Percentiles rank a stretch among this genome's conserved stretches.
phyloP scores from a whole-genome alignment of 2,113 vertebrate species.

The Steatornis caripensis region DNA sequence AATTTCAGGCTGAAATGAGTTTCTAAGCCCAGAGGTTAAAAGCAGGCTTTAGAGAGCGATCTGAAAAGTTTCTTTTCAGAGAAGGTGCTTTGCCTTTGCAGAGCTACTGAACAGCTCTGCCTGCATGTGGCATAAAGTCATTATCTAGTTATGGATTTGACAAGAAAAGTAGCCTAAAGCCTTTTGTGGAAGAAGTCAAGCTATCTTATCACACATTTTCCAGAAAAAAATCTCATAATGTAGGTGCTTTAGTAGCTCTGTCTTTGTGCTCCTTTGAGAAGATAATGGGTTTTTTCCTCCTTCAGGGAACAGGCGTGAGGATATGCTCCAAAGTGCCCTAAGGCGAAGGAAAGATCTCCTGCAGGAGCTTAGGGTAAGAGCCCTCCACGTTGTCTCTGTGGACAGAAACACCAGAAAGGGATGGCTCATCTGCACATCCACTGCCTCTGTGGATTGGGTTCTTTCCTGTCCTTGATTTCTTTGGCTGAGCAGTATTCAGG shows the following conservation, averaged over 20 bases:
- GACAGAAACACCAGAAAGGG: not conserved
- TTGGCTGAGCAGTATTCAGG: not conserved
- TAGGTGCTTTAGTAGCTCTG: not conserved
- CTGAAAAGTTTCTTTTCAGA: not conserved
- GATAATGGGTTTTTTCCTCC: not conserved
- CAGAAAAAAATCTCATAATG: not conserved
- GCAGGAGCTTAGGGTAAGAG: conserved; percentile 77
- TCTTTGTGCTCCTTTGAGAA: not conserved
- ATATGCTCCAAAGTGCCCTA: conserved; percentile 72
- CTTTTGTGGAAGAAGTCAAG: not conserved
- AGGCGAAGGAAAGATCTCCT: conserved; percentile 76
- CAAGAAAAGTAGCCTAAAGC: not conserved
- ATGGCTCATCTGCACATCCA: not conserved
- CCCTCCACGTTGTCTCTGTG: not conserved
- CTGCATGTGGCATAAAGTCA: not conserved
- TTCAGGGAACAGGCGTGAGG: conserved; percentile 67
- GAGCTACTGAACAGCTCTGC: not conserved
- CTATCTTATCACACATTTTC: not conserved
- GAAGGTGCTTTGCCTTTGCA: not conserved
- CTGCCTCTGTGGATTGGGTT: not conserved
- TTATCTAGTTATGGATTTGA: not conserved
- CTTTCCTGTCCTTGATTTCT: not conserved
- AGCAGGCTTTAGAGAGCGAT: not conserved
- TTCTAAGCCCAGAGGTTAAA: not conserved
- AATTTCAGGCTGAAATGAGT: not conserved